These are phyloP conservation scores for Cordilura impudica DNA, from an alignment of 2,888 invertebrate species.

Conservation along the genomic window DNA sequence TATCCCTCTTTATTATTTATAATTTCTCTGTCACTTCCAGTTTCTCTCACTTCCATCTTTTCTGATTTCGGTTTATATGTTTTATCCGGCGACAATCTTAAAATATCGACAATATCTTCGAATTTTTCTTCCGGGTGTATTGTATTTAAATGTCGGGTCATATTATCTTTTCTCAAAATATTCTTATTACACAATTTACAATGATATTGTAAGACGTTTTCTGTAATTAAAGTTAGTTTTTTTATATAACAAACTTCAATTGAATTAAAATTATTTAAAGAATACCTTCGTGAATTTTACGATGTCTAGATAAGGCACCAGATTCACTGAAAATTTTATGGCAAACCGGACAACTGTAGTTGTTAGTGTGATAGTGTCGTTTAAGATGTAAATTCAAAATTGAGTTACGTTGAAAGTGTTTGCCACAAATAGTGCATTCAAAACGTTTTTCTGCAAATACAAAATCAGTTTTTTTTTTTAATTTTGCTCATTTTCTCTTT, in stretches of 20 bases:
- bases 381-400: constrained; percentile 80
- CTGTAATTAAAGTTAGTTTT: too few relatives aligned
- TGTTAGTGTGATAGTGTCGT: constrained; percentile 79
- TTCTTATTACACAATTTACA: constrained; percentile 85
- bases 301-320: constrained; percentile 85
- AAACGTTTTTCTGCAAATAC: constrained; percentile 78
- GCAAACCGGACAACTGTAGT: constrained; percentile 83
- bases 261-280: background rate
- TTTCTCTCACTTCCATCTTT: too few relatives aligned
- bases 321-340: constrained; percentile 83
- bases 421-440: constrained; percentile 81
- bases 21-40: background rate
- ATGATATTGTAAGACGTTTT: too few relatives aligned
- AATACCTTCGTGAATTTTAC: constrained; percentile 83
- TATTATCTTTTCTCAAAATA: constrained; percentile 88
- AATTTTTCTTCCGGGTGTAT: constrained; percentile 81
- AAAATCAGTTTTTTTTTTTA: background rate
- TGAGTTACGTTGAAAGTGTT: constrained; percentile 81
- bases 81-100: constrained; percentile 14
- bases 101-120: constrained; percentile 65
- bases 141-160: constrained; percentile 86
- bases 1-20: background rate
- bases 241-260: constrained; percentile 3
- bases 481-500: background rate
- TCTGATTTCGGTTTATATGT: background rate